A percentile compares a stretch with the other conserved stretches of the same genome.
Evolutionary conservation across 2,888 invertebrate genomes (phyloP).

Genomic region (Pseudolycoriella hygida): DNA sequence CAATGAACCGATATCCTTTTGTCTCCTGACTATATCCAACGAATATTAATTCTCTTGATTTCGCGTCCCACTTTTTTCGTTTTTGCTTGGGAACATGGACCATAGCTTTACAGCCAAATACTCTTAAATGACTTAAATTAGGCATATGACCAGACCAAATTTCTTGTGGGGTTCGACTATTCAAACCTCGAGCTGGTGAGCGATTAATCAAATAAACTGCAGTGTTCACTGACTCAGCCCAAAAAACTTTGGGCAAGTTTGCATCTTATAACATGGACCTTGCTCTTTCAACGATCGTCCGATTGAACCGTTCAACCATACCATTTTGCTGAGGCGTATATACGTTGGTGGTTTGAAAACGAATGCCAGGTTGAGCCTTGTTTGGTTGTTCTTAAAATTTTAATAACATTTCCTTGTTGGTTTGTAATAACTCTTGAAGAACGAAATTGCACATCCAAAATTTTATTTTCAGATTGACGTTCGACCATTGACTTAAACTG

Average conservation of each 20-base stretch:
- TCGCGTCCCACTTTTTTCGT: too few species aligned
- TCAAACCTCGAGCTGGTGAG: not conserved
- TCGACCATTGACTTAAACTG: too few species aligned
- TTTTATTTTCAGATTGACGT: too few species aligned
- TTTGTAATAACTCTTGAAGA: too few species aligned
- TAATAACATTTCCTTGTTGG: too few species aligned
- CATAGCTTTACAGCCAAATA: constrained; percentile 19
- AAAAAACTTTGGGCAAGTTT: constrained; percentile 13
- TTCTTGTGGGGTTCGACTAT: constrained; percentile 18
- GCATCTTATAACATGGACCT: constrained; percentile 15
- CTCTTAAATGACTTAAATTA: too few species aligned
- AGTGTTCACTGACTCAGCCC: constrained; percentile 18
- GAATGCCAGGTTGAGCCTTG: too few species aligned
- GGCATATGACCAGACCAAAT: constrained; percentile 20
- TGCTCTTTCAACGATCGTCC: constrained; percentile 15
- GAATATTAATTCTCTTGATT: too few species aligned
- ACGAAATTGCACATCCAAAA: too few species aligned
- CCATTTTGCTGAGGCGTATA: constrained; percentile 21
- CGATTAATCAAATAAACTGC: constrained; percentile 9
- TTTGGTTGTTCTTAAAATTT: too few species aligned
- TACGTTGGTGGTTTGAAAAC: constrained; percentile 16
- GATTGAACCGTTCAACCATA: constrained; percentile 17
- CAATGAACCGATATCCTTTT: constrained; percentile 14
- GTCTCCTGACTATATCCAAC: too few species aligned
- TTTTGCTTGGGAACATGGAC: too few species aligned